Base-by-base conservation (phyloP, 1,140 invertebrate species). In the Manduca sexta region DNA sequence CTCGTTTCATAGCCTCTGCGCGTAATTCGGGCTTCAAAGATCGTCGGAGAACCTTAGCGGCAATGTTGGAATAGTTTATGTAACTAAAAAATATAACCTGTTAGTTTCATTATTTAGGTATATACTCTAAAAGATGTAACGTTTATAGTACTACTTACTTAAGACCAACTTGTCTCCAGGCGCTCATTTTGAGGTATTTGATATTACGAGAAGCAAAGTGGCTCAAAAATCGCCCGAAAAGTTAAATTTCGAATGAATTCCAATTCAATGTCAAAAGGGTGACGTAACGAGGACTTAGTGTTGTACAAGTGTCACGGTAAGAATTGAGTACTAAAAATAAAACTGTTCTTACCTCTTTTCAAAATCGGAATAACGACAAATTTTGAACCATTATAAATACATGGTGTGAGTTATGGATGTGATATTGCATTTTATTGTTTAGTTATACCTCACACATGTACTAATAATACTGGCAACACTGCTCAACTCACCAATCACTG, bases 51-150 rank as follows among this genome's bases (percentile, higher is more conserved):
- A 95, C 81, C 74, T 89, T 91, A 8, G 95, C 95, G 66, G 95
- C 94, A 73, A 97, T 95, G 73, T 93, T 93, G 17, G 95, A 97
- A 76, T 95, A 98, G 86, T 95, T 94, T 81, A 97, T 94, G 87
- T 98, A 98, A 88, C 95, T 83, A 59, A 66, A 77, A 63, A 46
- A 56, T 41, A 53, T 62, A 62, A 57, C 49, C 51, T 60, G 37
- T 16, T 44, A 15, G 10, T 2, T 40, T 40, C 2, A 17, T 10
- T 16, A 14, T 16, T 7, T 40, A 14, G 8, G 15, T 7, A 18
- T 33, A 6, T 40, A 39, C 31, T 3, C 12, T 16, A 73, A 59
- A 43, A 56, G 35, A 50, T n/a, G n/a, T 51, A 57, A 50, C 43
- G 31, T 55, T 45, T 26, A 47, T 12, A 45, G 16, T 29, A 51